phyloP scores from a whole-genome alignment of 2,888 invertebrate species.

The Aplocera efformata region DNA sequence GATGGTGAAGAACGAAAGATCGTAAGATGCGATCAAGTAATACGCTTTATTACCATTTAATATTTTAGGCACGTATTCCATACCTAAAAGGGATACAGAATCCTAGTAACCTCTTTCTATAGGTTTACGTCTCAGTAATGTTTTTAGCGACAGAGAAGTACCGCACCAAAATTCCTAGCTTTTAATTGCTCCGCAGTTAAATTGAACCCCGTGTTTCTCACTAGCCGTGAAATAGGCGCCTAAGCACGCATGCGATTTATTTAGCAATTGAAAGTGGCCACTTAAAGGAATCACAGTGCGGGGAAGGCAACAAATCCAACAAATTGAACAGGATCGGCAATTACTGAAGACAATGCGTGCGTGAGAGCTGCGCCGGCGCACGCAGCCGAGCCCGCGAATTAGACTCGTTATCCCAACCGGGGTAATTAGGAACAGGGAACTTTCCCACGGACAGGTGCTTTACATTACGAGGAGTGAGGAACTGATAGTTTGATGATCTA shows the following conservation, averaged over 20 bases:
- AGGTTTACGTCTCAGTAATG: too few species aligned
- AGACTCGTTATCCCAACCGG: constrained; percentile 71
- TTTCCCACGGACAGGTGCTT: constrained; percentile 63
- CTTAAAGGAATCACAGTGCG: constrained; percentile 77
- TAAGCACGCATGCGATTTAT: constrained; percentile 61
- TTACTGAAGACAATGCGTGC: constrained; percentile 80
- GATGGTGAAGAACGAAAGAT: too few species aligned
- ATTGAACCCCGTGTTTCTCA: neutral
- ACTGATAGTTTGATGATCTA: too few species aligned
- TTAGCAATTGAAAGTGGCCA: constrained; percentile 75
- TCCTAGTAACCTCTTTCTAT: too few species aligned
- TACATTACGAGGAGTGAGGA: constrained; percentile 13
- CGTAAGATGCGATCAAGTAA: too few species aligned
- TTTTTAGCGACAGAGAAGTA: too few species aligned
- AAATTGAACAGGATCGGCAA: constrained; percentile 79
- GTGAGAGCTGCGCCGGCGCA: constrained; percentile 73
- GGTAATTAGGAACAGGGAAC: constrained; percentile 67
- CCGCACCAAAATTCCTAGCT: neutral
- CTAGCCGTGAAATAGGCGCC: constrained; percentile 17
- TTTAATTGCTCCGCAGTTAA: neutral
- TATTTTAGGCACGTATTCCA: too few species aligned
- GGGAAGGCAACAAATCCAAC: constrained; percentile 69
- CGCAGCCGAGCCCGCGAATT: constrained; percentile 71
- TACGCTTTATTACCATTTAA: too few species aligned
- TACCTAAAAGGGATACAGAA: too few species aligned